phyloP scores from a whole-genome alignment of 2,113 vertebrate species.

The Apaloderma vittatum region DNA sequence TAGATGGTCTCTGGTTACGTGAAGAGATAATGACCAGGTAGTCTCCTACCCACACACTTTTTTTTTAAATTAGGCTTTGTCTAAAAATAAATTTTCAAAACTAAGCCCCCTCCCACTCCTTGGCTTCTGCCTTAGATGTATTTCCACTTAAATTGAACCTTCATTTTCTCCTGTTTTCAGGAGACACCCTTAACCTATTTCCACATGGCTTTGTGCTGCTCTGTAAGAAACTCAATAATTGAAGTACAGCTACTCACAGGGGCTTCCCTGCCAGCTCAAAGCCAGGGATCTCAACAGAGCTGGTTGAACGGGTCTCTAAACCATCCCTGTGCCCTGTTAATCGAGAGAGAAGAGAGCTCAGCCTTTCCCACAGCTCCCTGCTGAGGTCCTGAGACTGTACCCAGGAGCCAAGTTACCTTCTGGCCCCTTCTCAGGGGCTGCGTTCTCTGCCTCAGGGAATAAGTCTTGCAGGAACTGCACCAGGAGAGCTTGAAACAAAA shows the following conservation, averaged over 20 bases:
- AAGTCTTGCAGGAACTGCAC: background rate
- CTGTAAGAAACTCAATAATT: background rate
- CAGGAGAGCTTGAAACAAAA: background rate
- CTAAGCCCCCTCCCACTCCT: fast-evolving
- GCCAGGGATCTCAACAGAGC: background rate
- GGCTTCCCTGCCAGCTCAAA: background rate
- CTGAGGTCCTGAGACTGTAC: background rate
- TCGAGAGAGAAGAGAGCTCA: background rate
- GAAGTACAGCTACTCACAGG: background rate
- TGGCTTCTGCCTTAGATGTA: background rate
- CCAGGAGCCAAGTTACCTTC: background rate
- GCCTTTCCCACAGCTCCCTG: background rate
- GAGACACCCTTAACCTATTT: background rate
- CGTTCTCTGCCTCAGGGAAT: background rate
- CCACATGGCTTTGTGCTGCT: background rate
- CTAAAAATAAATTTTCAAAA: background rate
- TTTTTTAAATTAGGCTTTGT: background rate
- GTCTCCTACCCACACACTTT: background rate
- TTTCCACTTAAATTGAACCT: background rate
- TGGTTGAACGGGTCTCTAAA: background rate
- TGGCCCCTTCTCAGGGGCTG: background rate
- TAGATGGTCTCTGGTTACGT: background rate
- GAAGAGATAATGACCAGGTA: background rate
- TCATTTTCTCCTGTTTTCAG: background rate
- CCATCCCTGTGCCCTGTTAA: background rate